These are phyloP conservation scores for Pegoplata infirma DNA, from an alignment of 2,888 invertebrate genomes.

Conservation along the genomic window DNA sequence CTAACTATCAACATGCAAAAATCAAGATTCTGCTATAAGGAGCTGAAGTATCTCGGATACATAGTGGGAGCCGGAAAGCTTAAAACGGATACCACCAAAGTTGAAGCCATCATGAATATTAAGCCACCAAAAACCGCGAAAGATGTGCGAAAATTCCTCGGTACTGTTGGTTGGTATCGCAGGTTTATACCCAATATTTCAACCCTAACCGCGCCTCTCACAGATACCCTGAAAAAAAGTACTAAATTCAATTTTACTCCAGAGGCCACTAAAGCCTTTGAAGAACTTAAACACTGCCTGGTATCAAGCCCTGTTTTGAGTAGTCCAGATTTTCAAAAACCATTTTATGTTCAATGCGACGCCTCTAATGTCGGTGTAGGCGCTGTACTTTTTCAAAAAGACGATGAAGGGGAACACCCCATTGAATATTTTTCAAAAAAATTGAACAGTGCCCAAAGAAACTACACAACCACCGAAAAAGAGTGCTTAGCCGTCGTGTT, in stretches of 20 bases:
- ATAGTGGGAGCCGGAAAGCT: conserved; percentile 26
- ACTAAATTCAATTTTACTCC: not conserved
- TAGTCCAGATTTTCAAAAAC: conserved; percentile 1
- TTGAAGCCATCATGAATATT: conserved; percentile 28
- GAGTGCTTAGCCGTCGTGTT: conserved; percentile 28
- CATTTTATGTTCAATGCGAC: conserved; percentile 11
- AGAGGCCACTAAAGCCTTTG: not conserved
- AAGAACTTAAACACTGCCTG: not conserved
- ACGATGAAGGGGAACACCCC: conserved; percentile 27
- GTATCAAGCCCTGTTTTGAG: not conserved
- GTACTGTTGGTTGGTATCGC: conserved; percentile 39
- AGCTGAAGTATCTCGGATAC: conserved; percentile 3
- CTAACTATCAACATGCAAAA: not conserved
- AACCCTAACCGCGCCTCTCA: conserved; percentile 7
- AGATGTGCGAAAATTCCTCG: conserved; percentile 37
- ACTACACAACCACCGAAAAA: conserved; percentile 11
- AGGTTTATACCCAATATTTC: conserved; percentile 17
- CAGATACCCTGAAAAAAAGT: not conserved
- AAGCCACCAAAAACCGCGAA: conserved; percentile 16
- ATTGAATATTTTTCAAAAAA: conserved; percentile 35
- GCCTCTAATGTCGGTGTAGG: conserved; percentile 33
- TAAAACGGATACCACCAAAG: conserved; percentile 36
- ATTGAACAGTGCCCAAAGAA: not conserved
- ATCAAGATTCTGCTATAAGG: not conserved
- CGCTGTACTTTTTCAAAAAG: conserved; percentile 29